Conservation (phyloP, 2,888 invertebrate species). For the Drosophila helvetica region DNA sequence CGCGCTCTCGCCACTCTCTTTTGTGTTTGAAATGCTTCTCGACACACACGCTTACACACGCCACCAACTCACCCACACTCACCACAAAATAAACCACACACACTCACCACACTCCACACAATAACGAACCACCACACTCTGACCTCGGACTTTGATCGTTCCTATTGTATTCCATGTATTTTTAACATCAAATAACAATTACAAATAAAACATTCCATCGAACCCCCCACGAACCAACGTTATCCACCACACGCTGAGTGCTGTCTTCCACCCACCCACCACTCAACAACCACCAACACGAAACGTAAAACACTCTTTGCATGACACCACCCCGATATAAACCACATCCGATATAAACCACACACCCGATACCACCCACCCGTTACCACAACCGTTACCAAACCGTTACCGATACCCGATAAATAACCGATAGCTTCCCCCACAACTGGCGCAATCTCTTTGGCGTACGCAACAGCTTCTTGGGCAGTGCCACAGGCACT, state of each 20-base stretch:
- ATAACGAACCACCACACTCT: conserved; percentile 42
- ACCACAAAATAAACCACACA: conserved; percentile 23
- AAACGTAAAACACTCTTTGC: conserved; percentile 18
- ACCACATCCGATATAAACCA: conserved; percentile 16
- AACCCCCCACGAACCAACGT: conserved; percentile 12
- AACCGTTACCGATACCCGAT: conserved; percentile 19
- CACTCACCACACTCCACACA: conserved; percentile 36
- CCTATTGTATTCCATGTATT: not conserved
- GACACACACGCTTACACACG: conserved; percentile 48
- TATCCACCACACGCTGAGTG: conserved; percentile 25
- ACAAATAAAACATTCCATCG: conserved; percentile 23
- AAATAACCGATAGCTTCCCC: conserved; percentile 80
- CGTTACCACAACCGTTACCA: conserved; percentile 16
- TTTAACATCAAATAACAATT: conserved; percentile 26
- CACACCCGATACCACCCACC: conserved; percentile 18
- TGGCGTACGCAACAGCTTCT: conserved; percentile 62
- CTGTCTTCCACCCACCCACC: conserved; percentile 16
- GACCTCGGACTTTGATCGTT: conserved; percentile 71
- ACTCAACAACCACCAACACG: conserved; percentile 6
- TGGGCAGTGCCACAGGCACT: conserved; percentile 47
- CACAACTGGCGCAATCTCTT: conserved; percentile 83
- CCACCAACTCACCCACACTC: conserved; percentile 33
- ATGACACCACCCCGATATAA: conserved; percentile 23
- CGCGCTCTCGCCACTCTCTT: conserved; percentile 29
- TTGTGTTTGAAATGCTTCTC: conserved; percentile 77